These are phyloP conservation scores for Uromys caudimaculatus DNA, from an alignment of 2,797 vertebrate species.

Conservation along the genomic window DNA sequence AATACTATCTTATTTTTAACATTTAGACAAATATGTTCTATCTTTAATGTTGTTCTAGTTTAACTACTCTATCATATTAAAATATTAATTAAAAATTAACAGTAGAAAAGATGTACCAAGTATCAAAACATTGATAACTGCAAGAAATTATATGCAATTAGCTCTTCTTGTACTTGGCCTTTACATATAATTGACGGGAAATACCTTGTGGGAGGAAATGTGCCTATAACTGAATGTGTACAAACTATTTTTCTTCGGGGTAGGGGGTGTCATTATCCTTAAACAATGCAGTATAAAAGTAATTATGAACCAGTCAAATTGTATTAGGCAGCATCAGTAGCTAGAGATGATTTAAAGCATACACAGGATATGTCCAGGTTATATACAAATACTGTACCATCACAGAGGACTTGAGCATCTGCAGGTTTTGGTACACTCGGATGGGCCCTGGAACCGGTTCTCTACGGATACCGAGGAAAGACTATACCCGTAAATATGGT, in stretches of 20 bases:
- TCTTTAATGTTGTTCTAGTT: constrained; percentile 6
- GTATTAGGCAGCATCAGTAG: background rate
- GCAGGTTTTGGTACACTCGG: background rate
- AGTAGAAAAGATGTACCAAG: background rate
- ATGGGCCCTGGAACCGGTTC: background rate
- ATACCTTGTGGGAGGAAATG: background rate
- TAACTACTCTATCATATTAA: constrained; percentile 17
- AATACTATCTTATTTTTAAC: constrained; percentile 50
- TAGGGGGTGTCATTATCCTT: background rate
- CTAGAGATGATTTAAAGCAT: background rate
- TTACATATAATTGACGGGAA: background rate
- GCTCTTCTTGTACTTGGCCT: background rate
- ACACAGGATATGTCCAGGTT: background rate
- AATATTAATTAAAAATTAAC: constrained; percentile 28
- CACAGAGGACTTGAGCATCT: background rate
- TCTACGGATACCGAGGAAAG: background rate
- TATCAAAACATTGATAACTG: background rate
- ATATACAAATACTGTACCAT: background rate
- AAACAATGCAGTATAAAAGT: background rate
- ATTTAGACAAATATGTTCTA: background rate
- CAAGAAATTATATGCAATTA: background rate
- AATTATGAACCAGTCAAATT: background rate
- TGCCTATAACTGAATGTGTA: background rate
- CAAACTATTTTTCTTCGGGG: background rate
- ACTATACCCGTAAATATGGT: background rate